Conservation (phyloP, 1,140 invertebrate genomes). For the Branchinecta lindahli region DNA sequence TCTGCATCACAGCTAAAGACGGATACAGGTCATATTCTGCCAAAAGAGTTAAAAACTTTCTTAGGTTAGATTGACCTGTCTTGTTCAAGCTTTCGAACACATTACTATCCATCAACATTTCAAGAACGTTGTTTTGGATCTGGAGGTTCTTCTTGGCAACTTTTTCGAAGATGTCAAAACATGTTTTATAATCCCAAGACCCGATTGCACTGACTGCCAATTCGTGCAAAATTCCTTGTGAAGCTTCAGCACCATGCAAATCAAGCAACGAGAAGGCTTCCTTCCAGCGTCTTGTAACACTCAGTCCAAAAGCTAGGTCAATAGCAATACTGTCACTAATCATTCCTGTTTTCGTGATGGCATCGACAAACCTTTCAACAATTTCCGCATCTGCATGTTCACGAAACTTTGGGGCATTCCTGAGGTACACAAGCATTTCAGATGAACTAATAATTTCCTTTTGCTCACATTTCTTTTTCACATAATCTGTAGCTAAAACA, state of each 20-base stretch:
- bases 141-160: not conserved
- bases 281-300: not conserved
- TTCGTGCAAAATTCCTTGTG: not conserved
- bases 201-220: not conserved
- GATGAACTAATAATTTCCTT: not conserved
- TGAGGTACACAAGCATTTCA: not conserved
- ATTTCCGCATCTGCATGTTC: not conserved
- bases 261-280: not conserved
- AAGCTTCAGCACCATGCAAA: not conserved
- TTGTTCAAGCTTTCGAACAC: not conserved
- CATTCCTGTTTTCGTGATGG: not conserved
- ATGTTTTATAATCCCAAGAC: not conserved
- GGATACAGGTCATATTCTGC: not conserved
- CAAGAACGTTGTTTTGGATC: not conserved
- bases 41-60: not conserved
- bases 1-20: not conserved
- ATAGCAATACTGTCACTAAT: not conserved
- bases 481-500: too few relatives aligned
- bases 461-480: too few relatives aligned
- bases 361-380: not conserved
- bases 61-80: not conserved
- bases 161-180: not conserved
- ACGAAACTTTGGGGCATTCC: not conserved
- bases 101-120: not conserved
- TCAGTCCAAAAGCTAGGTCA: not conserved